Base-by-base conservation (phyloP, 2,888 invertebrate genomes). In the Cryptops parisi region DNA sequence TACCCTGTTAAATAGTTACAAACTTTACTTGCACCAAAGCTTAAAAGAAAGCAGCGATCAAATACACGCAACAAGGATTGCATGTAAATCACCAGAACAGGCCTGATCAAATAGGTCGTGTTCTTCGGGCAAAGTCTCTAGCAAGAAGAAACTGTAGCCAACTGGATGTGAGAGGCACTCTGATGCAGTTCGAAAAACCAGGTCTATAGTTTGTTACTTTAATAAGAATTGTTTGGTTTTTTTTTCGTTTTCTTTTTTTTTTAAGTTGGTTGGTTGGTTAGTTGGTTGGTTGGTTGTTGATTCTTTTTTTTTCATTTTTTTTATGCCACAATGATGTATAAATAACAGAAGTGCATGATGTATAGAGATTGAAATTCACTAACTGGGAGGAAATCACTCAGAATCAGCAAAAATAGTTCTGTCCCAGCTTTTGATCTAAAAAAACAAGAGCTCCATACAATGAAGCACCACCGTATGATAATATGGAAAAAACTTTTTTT, bases 371-470 rank as follows among this genome's bases (percentile, higher is more conserved):
- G 9, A 6, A 41, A 17, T 41, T 41, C 43, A 41, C 43, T 41
- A 21, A 41, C 50, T 50, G 52, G 52, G 52, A 21, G 27, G 23
- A 52, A 23, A 23, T 52, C 1, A 23, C 23, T 52, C 27, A 52
- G 52, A 44, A 43, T 52, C 44, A 52, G 52, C 52, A 52, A 52
- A 52, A 52, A 52, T 52, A 52, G 52, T 52, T 52, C n/a, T 52
- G 26, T 52, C 45, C 45, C 52, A 44, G 43, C 21, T n/a, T n/a
- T 22, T 44, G 52, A 27, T 52, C 33, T 27, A 40, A 9, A 44
- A 52, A 52, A 43, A 52, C 52, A 52, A 44, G 26, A 22, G 21
- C 26, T 52, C 26, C 48, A 38, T 48, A 48, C 38, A 38, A 47
- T 23, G 33, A 19, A 43, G 52, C 19, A 44, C 45, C 44, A 44